These are phyloP conservation scores for Phallusia fumigata DNA, from an alignment of 23 tunicate species.

Conservation along the genomic window DNA sequence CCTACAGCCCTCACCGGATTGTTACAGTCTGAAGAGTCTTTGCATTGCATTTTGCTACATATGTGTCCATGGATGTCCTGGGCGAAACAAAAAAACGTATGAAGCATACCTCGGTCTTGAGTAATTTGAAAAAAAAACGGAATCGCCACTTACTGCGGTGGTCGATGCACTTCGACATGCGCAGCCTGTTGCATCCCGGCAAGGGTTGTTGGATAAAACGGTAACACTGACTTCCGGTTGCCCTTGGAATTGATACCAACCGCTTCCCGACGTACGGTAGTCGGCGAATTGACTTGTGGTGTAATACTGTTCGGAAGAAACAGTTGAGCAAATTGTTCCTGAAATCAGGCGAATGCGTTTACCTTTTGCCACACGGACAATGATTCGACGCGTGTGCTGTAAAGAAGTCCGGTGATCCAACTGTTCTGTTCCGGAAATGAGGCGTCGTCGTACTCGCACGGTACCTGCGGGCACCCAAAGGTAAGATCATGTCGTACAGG, in stretches of 20 bases:
- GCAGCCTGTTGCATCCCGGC: conserved; percentile 76
- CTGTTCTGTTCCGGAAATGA: conserved; percentile 31
- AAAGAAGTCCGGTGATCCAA: conserved; percentile 27
- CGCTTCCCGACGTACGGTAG: conserved; percentile 54
- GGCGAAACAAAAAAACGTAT: too few species aligned
- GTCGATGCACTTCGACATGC: conserved; percentile 27
- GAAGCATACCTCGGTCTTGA: too few species aligned
- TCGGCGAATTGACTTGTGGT: conserved; percentile 22
- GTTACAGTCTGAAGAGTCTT: conserved; percentile 17
- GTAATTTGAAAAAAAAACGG: too few species aligned
- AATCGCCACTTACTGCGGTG: background rate
- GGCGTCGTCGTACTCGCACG: conserved; percentile 59
- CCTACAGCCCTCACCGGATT: conserved; percentile 46
- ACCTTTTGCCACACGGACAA: conserved; percentile 55
- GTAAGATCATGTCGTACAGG: background rate
- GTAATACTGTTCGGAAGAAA: conserved; percentile 16
- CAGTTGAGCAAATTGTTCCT: background rate
- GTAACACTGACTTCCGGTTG: conserved; percentile 16
- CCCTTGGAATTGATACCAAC: conserved; percentile 65
- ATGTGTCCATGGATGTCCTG: conserved; percentile 10
- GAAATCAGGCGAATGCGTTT: background rate
- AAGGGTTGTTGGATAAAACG: background rate
- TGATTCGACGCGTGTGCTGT: background rate
- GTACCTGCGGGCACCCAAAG: conserved; percentile 36
- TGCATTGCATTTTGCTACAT: conserved; percentile 24